Conservation (phyloP, 2,797 vertebrate genomes). For the Pseudochirops cupreus region DNA sequence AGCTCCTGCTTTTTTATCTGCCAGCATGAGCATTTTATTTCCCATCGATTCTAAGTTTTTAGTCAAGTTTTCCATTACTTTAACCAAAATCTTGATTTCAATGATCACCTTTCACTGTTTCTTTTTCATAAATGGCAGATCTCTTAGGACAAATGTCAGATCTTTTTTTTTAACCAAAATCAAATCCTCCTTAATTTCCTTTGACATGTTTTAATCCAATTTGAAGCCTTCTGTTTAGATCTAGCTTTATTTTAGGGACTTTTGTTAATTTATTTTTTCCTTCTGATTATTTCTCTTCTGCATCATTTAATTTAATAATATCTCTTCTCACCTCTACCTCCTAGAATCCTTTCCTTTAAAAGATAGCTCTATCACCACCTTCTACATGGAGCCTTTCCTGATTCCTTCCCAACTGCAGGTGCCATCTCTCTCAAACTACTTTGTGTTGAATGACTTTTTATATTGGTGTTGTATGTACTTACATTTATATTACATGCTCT, state of each 20-base stretch:
- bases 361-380: not conserved
- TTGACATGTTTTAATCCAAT: not conserved
- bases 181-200: not conserved
- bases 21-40: not conserved
- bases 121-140: not conserved
- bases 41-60: not conserved
- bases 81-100: not conserved
- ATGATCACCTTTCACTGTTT: not conserved
- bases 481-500: not conserved
- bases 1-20: not conserved
- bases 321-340: not conserved
- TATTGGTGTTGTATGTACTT: not conserved
- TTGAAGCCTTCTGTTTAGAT: not conserved
- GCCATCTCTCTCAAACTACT: not conserved
- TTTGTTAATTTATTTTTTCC: not conserved
- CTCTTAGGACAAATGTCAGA: not conserved
- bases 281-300: not conserved
- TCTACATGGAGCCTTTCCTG: not conserved
- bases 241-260: not conserved
- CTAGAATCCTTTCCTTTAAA: not conserved
- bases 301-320: not conserved
- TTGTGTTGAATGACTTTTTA: not conserved
- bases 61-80: not conserved
- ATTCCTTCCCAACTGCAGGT: not conserved
- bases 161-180: not conserved